Evolutionary conservation across 2,888 invertebrate genomes (phyloP), one percentile per base, ranked within the genome.

Genomic region (Brachyptera risi): DNA sequence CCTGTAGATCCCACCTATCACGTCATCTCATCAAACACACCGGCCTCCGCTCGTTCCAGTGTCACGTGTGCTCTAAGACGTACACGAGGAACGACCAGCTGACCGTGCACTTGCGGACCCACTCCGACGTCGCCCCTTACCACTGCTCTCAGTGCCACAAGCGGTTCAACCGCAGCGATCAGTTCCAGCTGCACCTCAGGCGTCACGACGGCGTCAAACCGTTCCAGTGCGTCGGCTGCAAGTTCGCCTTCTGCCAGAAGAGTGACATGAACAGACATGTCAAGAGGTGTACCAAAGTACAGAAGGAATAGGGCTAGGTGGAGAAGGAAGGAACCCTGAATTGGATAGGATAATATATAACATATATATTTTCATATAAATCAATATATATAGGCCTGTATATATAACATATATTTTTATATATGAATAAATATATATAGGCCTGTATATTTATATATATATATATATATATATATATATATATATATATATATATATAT

Each of bases 201-300:
- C 17, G 47, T 3, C 47, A 47, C 47, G n/a, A 24, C n/a, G n/a
- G 3, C 9, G 4, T 13, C 13, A 47, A 47, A 13, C 47, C 47
- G 13, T 47, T 17, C 47, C 9, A 2, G 23, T 47, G 47, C 24
- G 9, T n/a, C 11, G 2, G 4, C 4, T 47, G 47, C 47, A 24
- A 3, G 4, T 24, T 21, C 11, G 21, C 9, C 1, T 47, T 47
- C n/a, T 47, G 47, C n/a, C 47, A 47, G 47, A 47, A 47, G 24
- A 47, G 47, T 24, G 47, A 47, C 23, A n/a, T 47, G 23, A 47
- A 47, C 23, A 17, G 47, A 23, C 47, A 47, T n/a, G 19, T 17
- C 7, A 42, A 42, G 42, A 19, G n/a, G n/a, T n/a, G n/a, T n/a
- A n/a, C n/a, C n/a, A n/a, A n/a, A n/a, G n/a, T n/a, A n/a, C n/a